Evolutionary conservation across 2,888 invertebrate genomes (phyloP), one percentile per base, ranked within the genome.

Genomic region (Tachina grossa): DNA sequence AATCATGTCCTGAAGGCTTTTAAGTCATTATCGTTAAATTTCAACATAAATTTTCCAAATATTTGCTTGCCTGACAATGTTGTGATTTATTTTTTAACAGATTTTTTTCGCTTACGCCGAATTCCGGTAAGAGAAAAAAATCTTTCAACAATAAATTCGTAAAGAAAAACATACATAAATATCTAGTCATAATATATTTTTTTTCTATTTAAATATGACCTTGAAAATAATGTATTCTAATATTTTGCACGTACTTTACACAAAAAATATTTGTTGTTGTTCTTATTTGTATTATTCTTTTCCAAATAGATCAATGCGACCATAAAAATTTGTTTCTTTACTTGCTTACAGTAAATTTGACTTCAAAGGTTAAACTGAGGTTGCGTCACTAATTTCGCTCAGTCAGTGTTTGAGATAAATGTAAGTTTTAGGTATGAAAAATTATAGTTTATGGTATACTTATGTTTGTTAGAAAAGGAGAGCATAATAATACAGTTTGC

Each of bases 11-110:
- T 91, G 90, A 90, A 91, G 91, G 92, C 91, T 92, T 92, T 91
- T 91, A 92, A 91, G 92, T 92, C 92, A 92, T 91, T 92, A 92
- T 91, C 92, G 91, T 92, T 92, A 91, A 91, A 92, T 90, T 91
- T 91, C 89, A 89, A 90, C 91, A 92, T 92, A 92, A 92, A 92
- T 92, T 91, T 89, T 87, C 87, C 90, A 91, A 90, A 90, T 91
- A 85, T 85, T 83, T 84, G 69, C 71, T 80, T 83, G 80, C 72
- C 71, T 61, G 76, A 31, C 71, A 71, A 83, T 72, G 55, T 55
- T 47, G 31, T 80, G 71, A 79, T 82, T 83, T 83, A 66, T 77
- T 66, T 83, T 75, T 63, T 41, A 59, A 41, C 13, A 61, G 5
- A 22, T 90, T 89, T 89, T 90, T 90, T 88, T 57, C 66, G 31